These are phyloP conservation scores for Notolepis coatsorum DNA, from an alignment of 2,797 vertebrate genomes.

Conservation along the genomic window DNA sequence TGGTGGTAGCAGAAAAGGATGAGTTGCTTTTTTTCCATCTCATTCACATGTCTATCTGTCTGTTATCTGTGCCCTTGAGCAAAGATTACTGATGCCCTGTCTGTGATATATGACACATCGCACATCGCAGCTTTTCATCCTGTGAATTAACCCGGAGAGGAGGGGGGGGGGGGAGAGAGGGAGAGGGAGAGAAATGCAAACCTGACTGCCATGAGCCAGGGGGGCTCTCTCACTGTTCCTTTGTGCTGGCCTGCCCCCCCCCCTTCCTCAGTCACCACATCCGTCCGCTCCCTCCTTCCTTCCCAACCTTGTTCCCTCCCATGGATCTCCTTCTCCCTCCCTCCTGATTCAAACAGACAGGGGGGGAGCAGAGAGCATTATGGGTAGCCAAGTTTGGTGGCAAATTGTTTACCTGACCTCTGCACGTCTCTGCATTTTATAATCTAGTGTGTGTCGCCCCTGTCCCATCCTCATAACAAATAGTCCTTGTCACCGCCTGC, in stretches of 20 bases:
- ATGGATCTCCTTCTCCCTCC: conserved; percentile 16
- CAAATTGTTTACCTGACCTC: conserved; percentile 90
- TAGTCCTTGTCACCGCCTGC: conserved; percentile 80
- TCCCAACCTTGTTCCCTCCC: conserved; percentile 75
- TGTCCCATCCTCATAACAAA: conserved; percentile 84
- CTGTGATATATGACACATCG: conserved; percentile 95
- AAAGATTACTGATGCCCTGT: conserved; percentile 99
- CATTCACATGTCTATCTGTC: conserved; percentile 98
- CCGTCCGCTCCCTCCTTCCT: conserved; percentile 76
- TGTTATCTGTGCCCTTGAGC: conserved; percentile 99
- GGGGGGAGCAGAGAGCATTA: conserved; percentile 77
- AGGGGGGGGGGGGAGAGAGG: background rate
- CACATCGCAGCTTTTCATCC: conserved; percentile 98
- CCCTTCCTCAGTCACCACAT: conserved; percentile 74
- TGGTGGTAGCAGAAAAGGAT: conserved; percentile 99
- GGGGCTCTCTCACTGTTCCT: conserved; percentile 88
- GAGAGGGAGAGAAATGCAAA: conserved; percentile 90
- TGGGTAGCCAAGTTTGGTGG: conserved; percentile 84
- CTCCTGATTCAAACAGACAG: conserved; percentile 81
- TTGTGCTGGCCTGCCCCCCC: conserved; percentile 84
- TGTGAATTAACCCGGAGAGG: conserved; percentile 95
- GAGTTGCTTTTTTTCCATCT: conserved; percentile 98
- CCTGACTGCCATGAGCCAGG: conserved; percentile 91
- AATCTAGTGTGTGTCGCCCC: conserved; percentile 82
- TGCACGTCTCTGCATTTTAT: conserved; percentile 83